Evolutionary conservation across 2,113 vertebrate genomes (phyloP).

Genomic region (Drymodes brunneopygia): DNA sequence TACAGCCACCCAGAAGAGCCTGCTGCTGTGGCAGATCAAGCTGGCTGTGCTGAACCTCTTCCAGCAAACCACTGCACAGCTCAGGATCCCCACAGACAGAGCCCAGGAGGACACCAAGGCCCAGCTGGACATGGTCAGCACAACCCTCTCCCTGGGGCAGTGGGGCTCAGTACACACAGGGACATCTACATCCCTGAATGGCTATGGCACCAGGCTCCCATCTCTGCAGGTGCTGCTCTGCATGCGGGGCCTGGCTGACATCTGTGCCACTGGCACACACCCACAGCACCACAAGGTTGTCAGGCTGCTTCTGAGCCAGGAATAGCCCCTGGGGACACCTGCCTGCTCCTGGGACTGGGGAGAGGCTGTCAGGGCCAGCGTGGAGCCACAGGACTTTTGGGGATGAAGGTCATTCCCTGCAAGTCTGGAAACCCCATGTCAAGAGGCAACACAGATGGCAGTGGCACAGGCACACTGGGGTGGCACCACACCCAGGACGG

Average conservation of each 20-base stretch:
- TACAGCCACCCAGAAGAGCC: slow-evolving; percentile 69
- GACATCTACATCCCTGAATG: rapidly evolving
- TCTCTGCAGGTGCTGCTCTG: slow-evolving; percentile 65
- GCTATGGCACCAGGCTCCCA: not conserved
- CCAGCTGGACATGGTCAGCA: slow-evolving; percentile 77
- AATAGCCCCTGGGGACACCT: not conserved
- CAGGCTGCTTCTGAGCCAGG: not conserved
- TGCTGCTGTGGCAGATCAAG: slow-evolving; percentile 75
- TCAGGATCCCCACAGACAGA: not conserved
- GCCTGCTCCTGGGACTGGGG: not conserved
- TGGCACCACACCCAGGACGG: rapidly evolving
- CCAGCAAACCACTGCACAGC: slow-evolving; percentile 55
- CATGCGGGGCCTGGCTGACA: slow-evolving; percentile 39
- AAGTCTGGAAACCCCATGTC: rapidly evolving
- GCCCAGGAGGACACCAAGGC: slow-evolving; percentile 70
- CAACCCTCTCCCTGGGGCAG: rapidly evolving
- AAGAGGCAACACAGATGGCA: rapidly evolving
- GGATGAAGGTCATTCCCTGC: rapidly evolving
- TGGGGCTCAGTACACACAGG: rapidly evolving
- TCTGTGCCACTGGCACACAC: not conserved
- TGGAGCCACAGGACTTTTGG: not conserved
- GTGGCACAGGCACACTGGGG: not conserved
- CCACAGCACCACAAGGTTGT: not conserved
- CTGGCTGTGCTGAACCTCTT: slow-evolving; percentile 78
- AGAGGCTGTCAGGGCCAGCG: not conserved